A percentile compares a stretch with the other conserved stretches of the same genome.
phyloP scores from a whole-genome alignment of 2,113 vertebrate genomes.

The Platysteira castanea region DNA sequence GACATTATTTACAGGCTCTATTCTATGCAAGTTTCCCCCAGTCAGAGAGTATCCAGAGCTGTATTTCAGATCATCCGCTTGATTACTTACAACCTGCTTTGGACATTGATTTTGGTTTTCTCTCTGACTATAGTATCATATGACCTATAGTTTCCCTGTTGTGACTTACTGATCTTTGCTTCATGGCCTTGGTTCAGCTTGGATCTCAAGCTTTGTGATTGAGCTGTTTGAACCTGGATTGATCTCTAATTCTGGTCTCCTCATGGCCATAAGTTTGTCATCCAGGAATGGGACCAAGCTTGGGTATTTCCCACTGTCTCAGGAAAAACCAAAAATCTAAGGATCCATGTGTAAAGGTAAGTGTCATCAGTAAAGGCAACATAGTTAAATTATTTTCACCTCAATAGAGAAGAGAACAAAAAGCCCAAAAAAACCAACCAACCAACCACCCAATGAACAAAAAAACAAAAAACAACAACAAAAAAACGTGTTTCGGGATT shows the following conservation, averaged over 20 bases:
- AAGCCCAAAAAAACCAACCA: too few species aligned
- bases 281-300: neutral
- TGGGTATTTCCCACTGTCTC: neutral
- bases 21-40: neutral
- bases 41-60: neutral
- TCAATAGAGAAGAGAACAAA: neutral
- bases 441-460: neutral
- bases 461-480: neutral
- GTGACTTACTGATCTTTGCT: neutral
- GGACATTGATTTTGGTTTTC: neutral
- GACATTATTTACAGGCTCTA: neutral
- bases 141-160: neutral
- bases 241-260: neutral
- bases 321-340: neutral
- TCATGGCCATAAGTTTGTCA: neutral
- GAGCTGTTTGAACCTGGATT: neutral
- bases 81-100: neutral
- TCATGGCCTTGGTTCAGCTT: neutral
- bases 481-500: neutral
- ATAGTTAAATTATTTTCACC: neutral
- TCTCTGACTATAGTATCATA: neutral
- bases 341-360: neutral
- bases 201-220: neutral
- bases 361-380: neutral
- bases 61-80: neutral